Evolutionary conservation across 2,888 invertebrate species (phyloP).

Genomic region (Plagodis pulveraria): DNA sequence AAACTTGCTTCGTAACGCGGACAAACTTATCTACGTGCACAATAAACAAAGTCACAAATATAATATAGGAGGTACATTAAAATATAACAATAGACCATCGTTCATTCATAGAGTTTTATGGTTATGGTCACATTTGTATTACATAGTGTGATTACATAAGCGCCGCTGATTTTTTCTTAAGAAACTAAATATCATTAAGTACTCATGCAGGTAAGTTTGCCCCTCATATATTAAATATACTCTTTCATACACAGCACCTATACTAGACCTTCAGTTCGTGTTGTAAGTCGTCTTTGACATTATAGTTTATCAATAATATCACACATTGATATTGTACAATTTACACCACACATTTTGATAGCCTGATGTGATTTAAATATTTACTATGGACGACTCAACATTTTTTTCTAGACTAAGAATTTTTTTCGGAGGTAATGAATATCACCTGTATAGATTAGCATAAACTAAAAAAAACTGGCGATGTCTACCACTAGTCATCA

Average conservation of each 20-base stretch:
- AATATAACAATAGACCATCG: too few species aligned
- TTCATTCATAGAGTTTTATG: too few species aligned
- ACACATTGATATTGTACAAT: slow-evolving; percentile 71
- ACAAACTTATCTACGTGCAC: slow-evolving; percentile 8
- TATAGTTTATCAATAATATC: slow-evolving; percentile 64
- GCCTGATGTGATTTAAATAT: too few species aligned
- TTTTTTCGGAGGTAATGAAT: not conserved
- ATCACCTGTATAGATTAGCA: too few species aligned
- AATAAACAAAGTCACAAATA: not conserved
- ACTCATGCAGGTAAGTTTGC: slow-evolving; percentile 5
- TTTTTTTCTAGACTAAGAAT: not conserved
- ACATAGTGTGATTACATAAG: not conserved
- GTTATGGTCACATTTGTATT: too few species aligned
- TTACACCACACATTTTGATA: too few species aligned
- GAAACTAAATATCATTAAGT: not conserved
- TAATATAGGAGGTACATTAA: too few species aligned
- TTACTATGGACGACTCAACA: too few species aligned
- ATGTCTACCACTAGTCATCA: too few species aligned
- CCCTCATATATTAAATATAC: not conserved
- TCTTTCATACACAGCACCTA: slow-evolving; percentile 19
- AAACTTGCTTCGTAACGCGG: slow-evolving; percentile 4
- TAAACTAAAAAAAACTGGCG: too few species aligned
- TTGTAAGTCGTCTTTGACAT: slow-evolving; percentile 58
- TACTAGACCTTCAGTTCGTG: slow-evolving; percentile 31
- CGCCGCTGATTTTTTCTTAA: not conserved